phyloP scores from a whole-genome alignment of 2,888 invertebrate species.

The Leptopterna dolabrata region DNA sequence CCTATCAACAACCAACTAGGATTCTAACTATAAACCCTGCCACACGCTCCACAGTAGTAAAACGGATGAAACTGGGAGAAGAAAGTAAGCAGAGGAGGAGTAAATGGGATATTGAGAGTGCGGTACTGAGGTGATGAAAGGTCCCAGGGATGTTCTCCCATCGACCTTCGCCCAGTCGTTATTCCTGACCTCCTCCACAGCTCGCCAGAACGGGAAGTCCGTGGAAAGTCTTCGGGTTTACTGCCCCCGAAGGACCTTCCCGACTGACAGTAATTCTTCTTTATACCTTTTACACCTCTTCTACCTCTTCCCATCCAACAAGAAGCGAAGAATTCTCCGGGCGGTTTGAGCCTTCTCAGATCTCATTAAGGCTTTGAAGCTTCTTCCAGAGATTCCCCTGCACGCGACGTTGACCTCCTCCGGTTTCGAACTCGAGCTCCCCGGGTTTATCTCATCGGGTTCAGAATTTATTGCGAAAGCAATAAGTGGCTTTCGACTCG shows the following conservation, averaged over 20 bases:
- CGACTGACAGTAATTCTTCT: conserved; percentile 50
- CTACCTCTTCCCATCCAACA: background rate
- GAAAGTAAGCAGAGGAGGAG: background rate
- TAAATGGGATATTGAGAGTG: conserved; percentile 14
- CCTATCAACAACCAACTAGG: too few relatives aligned
- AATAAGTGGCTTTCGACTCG: conserved; percentile 12
- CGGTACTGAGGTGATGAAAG: conserved; percentile 24
- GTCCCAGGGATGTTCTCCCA: background rate
- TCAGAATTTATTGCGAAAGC: conserved; percentile 42
- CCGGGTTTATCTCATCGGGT: background rate
- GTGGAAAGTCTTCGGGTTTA: conserved; percentile 36
- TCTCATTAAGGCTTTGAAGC: conserved; percentile 36
- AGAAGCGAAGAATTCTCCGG: conserved; percentile 1
- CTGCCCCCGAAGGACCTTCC: conserved; percentile 40
- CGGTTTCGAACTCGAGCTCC: background rate
- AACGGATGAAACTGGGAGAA: background rate
- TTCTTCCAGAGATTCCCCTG: too few relatives aligned
- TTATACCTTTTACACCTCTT: conserved; percentile 31
- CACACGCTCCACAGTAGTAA: background rate
- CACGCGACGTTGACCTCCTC: background rate
- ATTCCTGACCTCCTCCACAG: background rate
- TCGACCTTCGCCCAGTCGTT: conserved; percentile 23
- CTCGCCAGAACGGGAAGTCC: background rate
- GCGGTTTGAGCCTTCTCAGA: conserved; percentile 33
- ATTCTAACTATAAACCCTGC: background rate